These are phyloP conservation scores for human DNA, from an alignment of 2,113 vertebrate genomes.

Conservation along the genomic window GRCh38 chr15:67074501-67075000, in stretches of 20 bases:
- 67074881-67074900: not conserved
- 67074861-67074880: no score
- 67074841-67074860: no score
- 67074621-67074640: not conserved
- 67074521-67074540: slow-evolving; percentile 55
- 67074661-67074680: no score
- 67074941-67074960: not conserved
- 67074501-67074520: not conserved
- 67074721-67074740: no score
- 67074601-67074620: not conserved
- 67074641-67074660: not conserved
- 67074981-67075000: not conserved
- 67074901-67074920: not conserved
- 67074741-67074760: no score
- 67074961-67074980: not conserved
- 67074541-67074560: not conserved
- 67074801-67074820: no score
- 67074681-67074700: no score
- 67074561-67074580: not conserved
- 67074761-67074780: no score
- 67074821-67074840: no score
- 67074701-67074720: no score
- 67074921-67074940: not conserved
- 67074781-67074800: no score
- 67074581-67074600: not conserved